Conservation (phyloP, 2,113 vertebrate genomes). For the Hippocampus comes region DNA sequence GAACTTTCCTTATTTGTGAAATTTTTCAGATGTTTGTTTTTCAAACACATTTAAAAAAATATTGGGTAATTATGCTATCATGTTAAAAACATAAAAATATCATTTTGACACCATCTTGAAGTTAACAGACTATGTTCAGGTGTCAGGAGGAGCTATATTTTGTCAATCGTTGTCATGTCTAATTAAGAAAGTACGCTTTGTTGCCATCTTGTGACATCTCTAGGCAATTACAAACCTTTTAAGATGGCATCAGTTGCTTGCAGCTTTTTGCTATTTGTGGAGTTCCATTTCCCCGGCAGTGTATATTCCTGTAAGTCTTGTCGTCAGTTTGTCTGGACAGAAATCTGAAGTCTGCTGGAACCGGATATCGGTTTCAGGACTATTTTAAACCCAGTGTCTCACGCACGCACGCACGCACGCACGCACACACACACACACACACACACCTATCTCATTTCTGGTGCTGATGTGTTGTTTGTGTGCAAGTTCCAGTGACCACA, state of each 20-base stretch:
- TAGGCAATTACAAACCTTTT: neutral
- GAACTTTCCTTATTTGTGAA: too few relatives aligned
- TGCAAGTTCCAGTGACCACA: conserved; percentile 3
- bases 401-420: conserved; percentile 12
- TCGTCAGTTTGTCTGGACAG: conserved; percentile 23
- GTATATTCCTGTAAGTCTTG: conserved; percentile 12
- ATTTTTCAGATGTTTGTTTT: too few relatives aligned
- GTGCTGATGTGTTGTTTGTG: conserved; percentile 10
- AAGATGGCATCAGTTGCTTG: neutral
- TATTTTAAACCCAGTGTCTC: conserved; percentile 55
- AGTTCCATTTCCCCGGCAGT: neutral
- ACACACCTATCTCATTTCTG: conserved; percentile 8
- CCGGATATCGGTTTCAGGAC: conserved; percentile 45
- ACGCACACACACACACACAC: conserved; percentile 5
- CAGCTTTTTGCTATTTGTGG: neutral
- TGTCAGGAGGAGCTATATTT: too few relatives aligned
- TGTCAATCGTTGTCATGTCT: too few relatives aligned
- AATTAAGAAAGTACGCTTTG: too few relatives aligned
- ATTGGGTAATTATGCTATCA: too few relatives aligned
- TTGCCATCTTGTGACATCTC: neutral
- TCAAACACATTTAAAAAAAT: too few relatives aligned
- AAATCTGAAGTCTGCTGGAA: conserved; percentile 45
- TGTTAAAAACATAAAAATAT: too few relatives aligned
- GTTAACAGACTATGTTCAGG: too few relatives aligned
- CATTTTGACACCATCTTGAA: too few relatives aligned